A percentile compares a stretch with the other conserved stretches of the same genome.
phyloP scores from a whole-genome alignment of 2,113 vertebrate genomes.

The Spilogale gracilis region DNA sequence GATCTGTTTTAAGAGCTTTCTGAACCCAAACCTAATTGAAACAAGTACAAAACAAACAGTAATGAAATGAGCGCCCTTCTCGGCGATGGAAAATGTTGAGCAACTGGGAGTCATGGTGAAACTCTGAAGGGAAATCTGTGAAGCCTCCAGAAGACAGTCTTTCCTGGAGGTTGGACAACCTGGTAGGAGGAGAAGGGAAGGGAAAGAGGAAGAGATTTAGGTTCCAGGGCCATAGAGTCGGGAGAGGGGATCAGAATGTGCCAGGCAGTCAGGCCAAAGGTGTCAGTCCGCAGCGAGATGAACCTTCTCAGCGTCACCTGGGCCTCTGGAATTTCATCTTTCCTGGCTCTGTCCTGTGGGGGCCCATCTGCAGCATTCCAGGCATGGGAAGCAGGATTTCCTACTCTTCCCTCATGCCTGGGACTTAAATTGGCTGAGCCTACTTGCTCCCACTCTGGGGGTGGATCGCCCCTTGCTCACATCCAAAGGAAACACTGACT shows the following conservation, averaged over 20 bases:
- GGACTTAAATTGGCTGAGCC: not conserved
- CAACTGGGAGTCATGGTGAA: not conserved
- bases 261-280: not conserved
- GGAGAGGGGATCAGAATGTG: not conserved
- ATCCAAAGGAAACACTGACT: not conserved
- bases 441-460: not conserved
- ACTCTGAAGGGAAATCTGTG: not conserved
- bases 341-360: not conserved
- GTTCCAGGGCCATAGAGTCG: not conserved
- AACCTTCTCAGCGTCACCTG: not conserved
- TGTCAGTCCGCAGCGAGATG: not conserved
- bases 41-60: not conserved
- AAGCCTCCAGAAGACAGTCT: not conserved
- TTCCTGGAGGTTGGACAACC: not conserved
- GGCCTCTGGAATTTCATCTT: not conserved
- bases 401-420: not conserved
- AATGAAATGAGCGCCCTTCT: not conserved
- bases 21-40: not conserved
- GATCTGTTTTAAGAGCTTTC: not conserved
- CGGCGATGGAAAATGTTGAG: not conserved
- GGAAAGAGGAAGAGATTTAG: not conserved
- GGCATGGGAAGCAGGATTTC: not conserved
- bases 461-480: not conserved
- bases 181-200: not conserved
- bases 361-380: not conserved